A percentile compares a stretch with the other conserved stretches of the same genome.
Conservation (phyloP, 1,140 invertebrate species). For the Bombus turneri region DNA sequence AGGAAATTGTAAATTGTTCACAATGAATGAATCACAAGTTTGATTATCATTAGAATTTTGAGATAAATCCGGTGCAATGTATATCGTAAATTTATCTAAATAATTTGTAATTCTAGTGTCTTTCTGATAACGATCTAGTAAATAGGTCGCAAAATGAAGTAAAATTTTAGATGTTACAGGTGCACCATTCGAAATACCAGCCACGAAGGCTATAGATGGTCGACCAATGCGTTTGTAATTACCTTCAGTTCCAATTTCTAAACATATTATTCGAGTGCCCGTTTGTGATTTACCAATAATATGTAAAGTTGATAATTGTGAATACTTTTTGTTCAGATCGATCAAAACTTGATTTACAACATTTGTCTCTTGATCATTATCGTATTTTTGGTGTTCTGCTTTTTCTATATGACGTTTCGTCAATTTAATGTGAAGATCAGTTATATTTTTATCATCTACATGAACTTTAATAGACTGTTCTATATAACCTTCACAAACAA, state of each 20-base stretch:
- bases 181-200: conserved; percentile 71
- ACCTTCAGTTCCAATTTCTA: conserved; percentile 72
- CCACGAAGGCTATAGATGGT: conserved; percentile 75
- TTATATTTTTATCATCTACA: conserved; percentile 76
- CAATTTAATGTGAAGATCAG: conserved; percentile 72
- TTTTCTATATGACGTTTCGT: conserved; percentile 26
- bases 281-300: conserved; percentile 67
- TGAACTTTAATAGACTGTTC: conserved; percentile 78
- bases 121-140: conserved; percentile 72
- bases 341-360: conserved; percentile 66
- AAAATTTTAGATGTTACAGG: conserved; percentile 75
- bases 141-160: conserved; percentile 70
- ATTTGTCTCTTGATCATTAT: conserved; percentile 33
- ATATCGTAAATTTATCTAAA: conserved; percentile 73
- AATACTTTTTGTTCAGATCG: conserved; percentile 72
- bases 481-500: conserved; percentile 84
- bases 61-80: conserved; percentile 75
- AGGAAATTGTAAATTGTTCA: conserved; percentile 65
- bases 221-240: conserved; percentile 55
- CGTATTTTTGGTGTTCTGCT: conserved; percentile 17
- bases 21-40: conserved; percentile 66
- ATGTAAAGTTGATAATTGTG: conserved; percentile 72
- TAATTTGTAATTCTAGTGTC: conserved; percentile 65
- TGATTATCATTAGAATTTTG: conserved; percentile 60
- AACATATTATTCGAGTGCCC: conserved; percentile 67